Conservation (phyloP, 2,113 vertebrate species). For the Cyprinodon variegatus region DNA sequence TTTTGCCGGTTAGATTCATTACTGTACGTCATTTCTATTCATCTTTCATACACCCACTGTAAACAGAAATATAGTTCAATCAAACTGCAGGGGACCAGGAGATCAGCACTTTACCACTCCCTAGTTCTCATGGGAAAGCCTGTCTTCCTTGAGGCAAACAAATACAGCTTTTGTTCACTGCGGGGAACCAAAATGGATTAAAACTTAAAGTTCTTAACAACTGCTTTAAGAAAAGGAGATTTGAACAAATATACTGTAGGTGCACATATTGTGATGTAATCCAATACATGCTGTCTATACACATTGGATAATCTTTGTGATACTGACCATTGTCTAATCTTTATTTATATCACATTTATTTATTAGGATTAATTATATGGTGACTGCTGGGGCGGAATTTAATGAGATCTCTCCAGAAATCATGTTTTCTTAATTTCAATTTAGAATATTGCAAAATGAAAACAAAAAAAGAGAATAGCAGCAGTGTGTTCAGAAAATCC, state of each 20-base stretch:
- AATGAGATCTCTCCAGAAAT: neutral
- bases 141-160: too few relatives aligned
- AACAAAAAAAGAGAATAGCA: neutral
- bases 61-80: too few relatives aligned
- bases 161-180: too few relatives aligned
- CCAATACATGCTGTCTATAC: neutral
- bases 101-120: too few relatives aligned
- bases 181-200: too few relatives aligned
- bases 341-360: neutral
- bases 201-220: too few relatives aligned
- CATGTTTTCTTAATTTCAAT: neutral
- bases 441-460: neutral
- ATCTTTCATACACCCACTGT: too few relatives aligned
- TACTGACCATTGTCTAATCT: neutral
- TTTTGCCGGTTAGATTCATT: too few relatives aligned
- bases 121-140: too few relatives aligned
- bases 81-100: too few relatives aligned
- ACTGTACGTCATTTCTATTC: too few relatives aligned
- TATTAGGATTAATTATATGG: neutral
- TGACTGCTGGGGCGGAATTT: neutral
- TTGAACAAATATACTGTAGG: neutral
- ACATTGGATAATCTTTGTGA: neutral
- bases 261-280: neutral
- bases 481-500: neutral
- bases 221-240: too few relatives aligned